Base-by-base conservation (phyloP, 1,140 invertebrate species). In the Glossosoma conforme region DNA sequence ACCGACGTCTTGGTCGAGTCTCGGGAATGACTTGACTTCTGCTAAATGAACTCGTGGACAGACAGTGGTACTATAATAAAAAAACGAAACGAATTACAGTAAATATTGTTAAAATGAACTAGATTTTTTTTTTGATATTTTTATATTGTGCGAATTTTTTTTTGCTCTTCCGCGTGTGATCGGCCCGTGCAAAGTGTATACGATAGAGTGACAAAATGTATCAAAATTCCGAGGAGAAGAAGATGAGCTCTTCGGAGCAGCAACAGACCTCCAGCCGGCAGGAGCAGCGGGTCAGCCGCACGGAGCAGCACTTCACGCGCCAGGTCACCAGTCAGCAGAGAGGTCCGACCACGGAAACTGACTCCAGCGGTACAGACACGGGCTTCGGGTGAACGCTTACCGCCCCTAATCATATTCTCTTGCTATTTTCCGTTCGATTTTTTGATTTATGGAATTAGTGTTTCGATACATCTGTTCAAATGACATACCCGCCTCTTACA, bases 11-110 rank as follows among this genome's bases (percentile, higher is more conserved):
- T 85, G 82, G 82, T 22, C 44, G 42, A 78, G 82, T 80, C 83
- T 78, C 82, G 83, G 84, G 84, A 80, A 86, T 86, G 84, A 86
- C 83, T 86, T 86, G 78, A 80, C 77, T 83, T 82, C 77, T 82
- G 79, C 78, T 80, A 80, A 82, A 71, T 79, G 77, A 80, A 78
- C 76, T 78, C 78, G 79, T 78, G 78, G 70, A 73, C 70, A 72
- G 72, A 66, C 70, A 22, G 79, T 78, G 78, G 69, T 72, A 68
- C 72, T 74, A 65, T 70, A 67, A 32, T 37, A 17, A 37, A 43
- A n/a, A n/a, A 45, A 44, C 42, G 50, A 52, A 52, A 51, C 17
- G 21, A 43, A 43, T 18, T 10, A 40, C 37, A 40, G 32, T 33
- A 33, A 13, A 33, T 33, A 38, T 18, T 38, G 15, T 14, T n/a